Base-by-base conservation (phyloP, 1,140 invertebrate species). In the Drosophila seguyi region DNA sequence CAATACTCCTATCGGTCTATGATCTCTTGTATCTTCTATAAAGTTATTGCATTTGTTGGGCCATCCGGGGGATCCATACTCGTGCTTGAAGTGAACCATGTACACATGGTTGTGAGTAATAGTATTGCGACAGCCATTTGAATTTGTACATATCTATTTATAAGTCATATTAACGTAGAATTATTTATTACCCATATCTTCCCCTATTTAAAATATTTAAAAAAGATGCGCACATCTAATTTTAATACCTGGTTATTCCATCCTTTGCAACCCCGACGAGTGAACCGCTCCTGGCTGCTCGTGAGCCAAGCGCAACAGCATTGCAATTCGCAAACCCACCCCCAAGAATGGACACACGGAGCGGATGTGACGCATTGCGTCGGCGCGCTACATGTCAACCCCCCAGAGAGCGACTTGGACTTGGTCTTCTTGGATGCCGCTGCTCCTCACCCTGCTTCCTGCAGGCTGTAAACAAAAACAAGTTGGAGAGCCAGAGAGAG, bases 391-490 rank as follows among this genome's bases (percentile, higher is more conserved):
- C 47, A 39, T 66, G 66, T 68, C 81, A 84, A 76, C 84, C 83
- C 84, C 63, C 69, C 66, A 41, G 53, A 60, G 38, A 67, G 50
- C 11, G 22, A 22, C 20, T 42, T 36, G 27, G 22, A 56, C 6
- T 38, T 22, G 20, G 20, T 11, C 20, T 48, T 25, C 20, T 10
- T 3, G 27, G 27, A 62, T 59, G 60, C 57, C 63, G 61, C 45
- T 47, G 62, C 59, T 58, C 60, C 60, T 58, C 53, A 31, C 34
- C 60, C 55, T 63, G 38, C 16, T 50, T 39, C 73, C 58, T 53
- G 45, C 29, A 31, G 72, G 61, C 75, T 73, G 86, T 90, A 90
- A 90, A 90, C 86, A 90, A 90, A 90, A 90, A 90, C 84, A 91
- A 91, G 82, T 86, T 74, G 41, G 56, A 63, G 56, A 47, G 48